Base-by-base conservation (phyloP, 64 coral and sea anemone species). In the Montipora capricornis region DNA sequence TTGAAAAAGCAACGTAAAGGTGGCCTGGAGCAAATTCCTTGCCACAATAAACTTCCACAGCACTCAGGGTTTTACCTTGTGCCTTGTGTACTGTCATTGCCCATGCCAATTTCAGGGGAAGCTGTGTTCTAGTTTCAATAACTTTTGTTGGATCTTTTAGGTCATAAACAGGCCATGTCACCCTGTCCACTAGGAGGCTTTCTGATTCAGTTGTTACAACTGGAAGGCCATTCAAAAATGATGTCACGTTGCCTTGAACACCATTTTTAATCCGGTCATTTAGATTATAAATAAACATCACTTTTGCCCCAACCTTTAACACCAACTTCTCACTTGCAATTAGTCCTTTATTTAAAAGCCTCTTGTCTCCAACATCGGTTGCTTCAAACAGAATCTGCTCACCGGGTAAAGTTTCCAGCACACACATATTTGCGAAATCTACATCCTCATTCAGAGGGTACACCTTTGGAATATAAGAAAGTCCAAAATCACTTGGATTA, bases 21-120 rank as follows among this genome's bases (percentile, higher is more conserved):
- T 91, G 79, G 5, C 78, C 89, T 29, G 78, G 89, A 2, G 78
- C 44, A 91, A 91, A 91, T 49, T 81, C 78, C 6, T 91, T 82
- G 1, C 62, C 17, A 81, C 78, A 82, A 50, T 91, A 13, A 0
- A 91, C 66, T 57, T 91, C 79, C 4, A 91, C 89, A 49, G 79
- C 79, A 73, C 70, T 60, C 47, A 91, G 10, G 44, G 89, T 82
- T 71, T 82, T 19, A 7, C 89, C 89, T 73, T 91, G 89, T 0
- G 66, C 11, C 13, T 91, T 91, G n/a, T 89, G 87, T 10, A 78
- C 69, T 14, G 87, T 89, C 71, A 77, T 77, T 20, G 87, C 70
- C 48, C 70, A 83, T 53, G 78, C 78, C 17, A 91, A 55, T 20
- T 82, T 82, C 15, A 91, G 61, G 1, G 89, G 89, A 0, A 91